Conservation (phyloP, 2,888 invertebrate species). For the Lucinisca nassula region DNA sequence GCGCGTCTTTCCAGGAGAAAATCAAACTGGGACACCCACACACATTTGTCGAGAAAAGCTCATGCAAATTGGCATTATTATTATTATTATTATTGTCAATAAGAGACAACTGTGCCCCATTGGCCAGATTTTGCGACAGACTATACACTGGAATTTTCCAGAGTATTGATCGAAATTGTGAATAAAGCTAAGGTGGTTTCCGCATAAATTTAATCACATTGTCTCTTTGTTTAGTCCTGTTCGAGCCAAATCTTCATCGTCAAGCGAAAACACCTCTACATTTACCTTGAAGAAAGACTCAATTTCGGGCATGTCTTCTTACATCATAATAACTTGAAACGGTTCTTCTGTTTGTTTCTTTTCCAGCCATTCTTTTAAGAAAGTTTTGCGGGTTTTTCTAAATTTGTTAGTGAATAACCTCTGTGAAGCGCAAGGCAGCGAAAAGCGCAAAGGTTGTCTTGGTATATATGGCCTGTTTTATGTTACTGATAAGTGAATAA, state of each 20-base stretch:
- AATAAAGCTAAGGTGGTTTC: constrained; percentile 29
- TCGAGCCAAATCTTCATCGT: constrained; percentile 8
- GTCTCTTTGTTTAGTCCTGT: not conserved
- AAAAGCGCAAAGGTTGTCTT: no score
- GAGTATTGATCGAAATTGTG: not conserved
- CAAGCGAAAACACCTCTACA: constrained; percentile 10
- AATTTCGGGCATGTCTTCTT: not conserved
- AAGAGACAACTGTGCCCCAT: constrained; percentile 24
- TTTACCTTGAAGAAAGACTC: constrained; percentile 34
- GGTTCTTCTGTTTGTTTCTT: not conserved
- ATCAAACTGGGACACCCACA: constrained; percentile 35
- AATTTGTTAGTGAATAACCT: not conserved
- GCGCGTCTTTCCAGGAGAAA: constrained; percentile 26
- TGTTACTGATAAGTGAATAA: not conserved
- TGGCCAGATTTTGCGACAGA: not conserved
- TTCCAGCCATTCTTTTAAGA: not conserved
- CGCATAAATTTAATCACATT: constrained; percentile 25
- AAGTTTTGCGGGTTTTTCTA: not conserved
- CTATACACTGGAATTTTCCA: not conserved
- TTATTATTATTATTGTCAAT: no score
- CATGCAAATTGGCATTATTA: constrained; percentile 12
- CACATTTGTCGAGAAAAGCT: constrained; percentile 23
- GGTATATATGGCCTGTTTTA: not conserved
- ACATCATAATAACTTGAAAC: not conserved
- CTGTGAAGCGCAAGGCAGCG: not conserved